A percentile compares a stretch with the other conserved stretches of the same genome.
Evolutionary conservation across 2,888 invertebrate species (phyloP).

Genomic region (Poecilobothrus nobilitatus): DNA sequence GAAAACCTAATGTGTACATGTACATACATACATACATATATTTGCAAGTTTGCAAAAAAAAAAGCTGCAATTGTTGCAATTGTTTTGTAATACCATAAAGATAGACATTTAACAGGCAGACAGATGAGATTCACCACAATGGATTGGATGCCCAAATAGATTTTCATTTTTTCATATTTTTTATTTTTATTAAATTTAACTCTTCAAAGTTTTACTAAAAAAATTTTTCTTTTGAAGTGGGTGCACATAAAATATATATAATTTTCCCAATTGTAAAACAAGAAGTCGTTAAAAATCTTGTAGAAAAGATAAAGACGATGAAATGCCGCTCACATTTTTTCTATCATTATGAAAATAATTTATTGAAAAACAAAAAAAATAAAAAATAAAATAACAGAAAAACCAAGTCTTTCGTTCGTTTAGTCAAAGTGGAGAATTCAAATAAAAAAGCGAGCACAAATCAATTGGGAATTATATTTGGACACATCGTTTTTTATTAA

Average conservation of each 20-base stretch:
- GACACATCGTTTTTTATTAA: background rate
- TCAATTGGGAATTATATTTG: background rate
- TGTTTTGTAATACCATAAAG: background rate
- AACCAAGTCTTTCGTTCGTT: too few species aligned
- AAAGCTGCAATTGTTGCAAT: background rate
- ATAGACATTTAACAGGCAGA: constrained; percentile 6
- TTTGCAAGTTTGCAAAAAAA: background rate
- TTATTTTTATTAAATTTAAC: background rate
- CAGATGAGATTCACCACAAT: constrained; percentile 6
- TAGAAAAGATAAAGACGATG: background rate
- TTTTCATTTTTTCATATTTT: background rate
- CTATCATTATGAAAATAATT: too few species aligned
- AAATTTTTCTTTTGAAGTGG: background rate
- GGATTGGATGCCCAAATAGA: background rate
- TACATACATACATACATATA: background rate
- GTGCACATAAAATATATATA: background rate
- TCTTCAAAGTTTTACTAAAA: background rate
- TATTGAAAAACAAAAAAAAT: too few species aligned
- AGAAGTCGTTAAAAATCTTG: background rate
- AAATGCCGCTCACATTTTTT: background rate
- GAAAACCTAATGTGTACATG: background rate
- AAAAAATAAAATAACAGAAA: too few species aligned
- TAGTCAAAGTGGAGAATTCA: too few species aligned
- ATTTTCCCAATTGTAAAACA: background rate
- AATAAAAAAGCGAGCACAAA: background rate